Conservation (phyloP, 2,113 vertebrate genomes). For the Ia io region DNA sequence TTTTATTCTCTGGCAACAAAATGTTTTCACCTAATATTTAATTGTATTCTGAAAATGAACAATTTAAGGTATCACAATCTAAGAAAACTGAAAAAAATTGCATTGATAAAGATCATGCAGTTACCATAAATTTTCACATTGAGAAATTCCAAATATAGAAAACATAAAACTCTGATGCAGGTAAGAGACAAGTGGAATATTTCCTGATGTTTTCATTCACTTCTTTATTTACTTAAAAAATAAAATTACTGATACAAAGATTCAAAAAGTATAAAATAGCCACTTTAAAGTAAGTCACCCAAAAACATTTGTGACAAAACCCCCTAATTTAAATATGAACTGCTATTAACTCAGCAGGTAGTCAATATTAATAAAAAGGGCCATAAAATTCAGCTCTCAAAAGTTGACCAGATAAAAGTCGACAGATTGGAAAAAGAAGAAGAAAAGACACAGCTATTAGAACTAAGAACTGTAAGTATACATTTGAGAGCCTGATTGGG, state of each 20-base stretch:
- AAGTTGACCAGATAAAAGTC: not conserved
- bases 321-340: not conserved
- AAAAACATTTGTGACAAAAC: not conserved
- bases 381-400: not conserved
- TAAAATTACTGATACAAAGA: not conserved
- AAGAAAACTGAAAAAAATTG: not conserved
- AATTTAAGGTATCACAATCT: not conserved
- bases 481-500: fast-evolving
- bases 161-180: not conserved
- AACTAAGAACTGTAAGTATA: no score
- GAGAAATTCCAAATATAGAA: not conserved
- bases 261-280: not conserved
- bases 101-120: not conserved
- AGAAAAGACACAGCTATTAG: not conserved
- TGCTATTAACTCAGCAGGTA: not conserved
- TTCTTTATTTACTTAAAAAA: not conserved
- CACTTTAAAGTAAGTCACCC: not conserved
- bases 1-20: not conserved
- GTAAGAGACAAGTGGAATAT: fast-evolving
- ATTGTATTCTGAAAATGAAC: not conserved
- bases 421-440: not conserved
- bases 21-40: no score
- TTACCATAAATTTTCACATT: no score
- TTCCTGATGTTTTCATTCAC: not conserved
- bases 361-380: not conserved